phyloP scores from a whole-genome alignment of 2,113 vertebrate genomes.

The Microcebus jonahi region DNA sequence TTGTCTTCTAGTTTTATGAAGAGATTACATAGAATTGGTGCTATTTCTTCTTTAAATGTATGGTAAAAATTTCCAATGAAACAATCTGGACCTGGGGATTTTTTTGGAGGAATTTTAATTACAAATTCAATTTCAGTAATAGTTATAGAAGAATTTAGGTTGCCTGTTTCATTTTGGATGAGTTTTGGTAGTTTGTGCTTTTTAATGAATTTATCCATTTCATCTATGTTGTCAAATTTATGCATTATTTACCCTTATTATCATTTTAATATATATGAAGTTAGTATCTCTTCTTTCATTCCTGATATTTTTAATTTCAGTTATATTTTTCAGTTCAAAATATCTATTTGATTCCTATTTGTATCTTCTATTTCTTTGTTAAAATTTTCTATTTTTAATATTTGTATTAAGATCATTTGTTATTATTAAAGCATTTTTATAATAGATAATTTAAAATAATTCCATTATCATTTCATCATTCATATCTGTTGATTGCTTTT shows the following conservation, averaged over 20 bases:
- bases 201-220: background rate
- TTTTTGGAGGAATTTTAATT: background rate
- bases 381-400: background rate
- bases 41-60: background rate
- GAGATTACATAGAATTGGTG: too few relatives aligned
- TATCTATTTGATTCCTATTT: background rate
- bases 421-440: constrained; percentile 14
- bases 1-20: too few relatives aligned
- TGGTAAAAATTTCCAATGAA: background rate
- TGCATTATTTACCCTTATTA: background rate
- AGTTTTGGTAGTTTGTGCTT: background rate
- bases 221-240: background rate
- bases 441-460: background rate
- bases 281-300: background rate
- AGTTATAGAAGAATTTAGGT: background rate
- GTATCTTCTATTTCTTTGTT: background rate
- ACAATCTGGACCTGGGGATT: background rate
- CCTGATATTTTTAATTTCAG: background rate
- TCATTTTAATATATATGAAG: background rate
- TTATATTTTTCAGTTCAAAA: background rate
- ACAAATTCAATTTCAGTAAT: background rate
- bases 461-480: background rate
- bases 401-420: background rate
- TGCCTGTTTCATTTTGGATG: background rate
- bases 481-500: background rate